Evolutionary conservation across 1,140 invertebrate genomes (phyloP).

Genomic region (Holcopasites calliopsidis): DNA sequence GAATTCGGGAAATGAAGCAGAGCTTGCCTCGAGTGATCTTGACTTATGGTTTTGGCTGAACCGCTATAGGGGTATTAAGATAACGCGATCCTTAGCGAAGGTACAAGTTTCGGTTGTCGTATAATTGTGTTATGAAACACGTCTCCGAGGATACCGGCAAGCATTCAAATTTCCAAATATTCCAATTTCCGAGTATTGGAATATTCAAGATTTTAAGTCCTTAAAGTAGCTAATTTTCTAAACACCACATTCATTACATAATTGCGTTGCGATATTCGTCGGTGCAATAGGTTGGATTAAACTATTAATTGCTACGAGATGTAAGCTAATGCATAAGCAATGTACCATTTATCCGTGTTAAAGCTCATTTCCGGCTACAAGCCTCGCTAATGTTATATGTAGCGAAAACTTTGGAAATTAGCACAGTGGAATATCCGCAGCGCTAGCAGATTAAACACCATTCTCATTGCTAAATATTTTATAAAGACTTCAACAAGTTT

Average conservation of each 20-base stretch:
- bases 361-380: background rate
- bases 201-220: too few relatives aligned
- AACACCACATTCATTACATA: too few relatives aligned
- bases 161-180: too few relatives aligned
- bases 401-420: background rate
- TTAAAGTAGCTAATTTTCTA: too few relatives aligned
- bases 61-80: background rate
- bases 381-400: background rate
- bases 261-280: too few relatives aligned
- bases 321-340: background rate
- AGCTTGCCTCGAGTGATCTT: constrained; percentile 1
- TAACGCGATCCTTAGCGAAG: background rate
- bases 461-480: background rate
- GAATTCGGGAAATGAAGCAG: constrained; percentile 31
- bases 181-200: too few relatives aligned
- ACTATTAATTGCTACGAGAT: background rate
- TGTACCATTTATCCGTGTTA: background rate
- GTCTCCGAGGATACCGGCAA: too few relatives aligned
- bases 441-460: background rate
- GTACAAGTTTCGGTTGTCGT: background rate
- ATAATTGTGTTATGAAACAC: background rate
- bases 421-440: background rate
- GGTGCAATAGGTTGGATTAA: too few relatives aligned
- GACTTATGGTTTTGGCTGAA: constrained; percentile 12
- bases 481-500: background rate